Evolutionary conservation across 1,140 invertebrate species (phyloP).

Genomic region (Leptinotarsa lineolata): DNA sequence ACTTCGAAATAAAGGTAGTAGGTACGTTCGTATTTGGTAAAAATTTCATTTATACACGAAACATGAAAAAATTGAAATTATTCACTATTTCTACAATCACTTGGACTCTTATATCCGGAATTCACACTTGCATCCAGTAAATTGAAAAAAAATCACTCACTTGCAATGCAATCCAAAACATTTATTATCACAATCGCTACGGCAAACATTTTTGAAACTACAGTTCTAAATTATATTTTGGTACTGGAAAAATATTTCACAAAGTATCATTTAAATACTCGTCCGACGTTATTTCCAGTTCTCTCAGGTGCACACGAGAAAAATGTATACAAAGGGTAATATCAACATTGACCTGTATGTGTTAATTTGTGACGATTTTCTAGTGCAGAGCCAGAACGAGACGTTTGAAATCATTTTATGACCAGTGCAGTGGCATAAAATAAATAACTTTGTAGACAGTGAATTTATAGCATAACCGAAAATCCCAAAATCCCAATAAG

Average conservation of each 20-base stretch:
- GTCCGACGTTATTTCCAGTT: background rate
- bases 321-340: slow-evolving; percentile 5
- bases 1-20: too few relatives aligned
- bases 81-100: too few relatives aligned
- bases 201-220: background rate
- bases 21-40: too few relatives aligned
- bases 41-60: too few relatives aligned
- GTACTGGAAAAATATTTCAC: background rate
- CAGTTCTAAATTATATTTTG: too few relatives aligned
- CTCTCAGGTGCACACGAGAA: background rate
- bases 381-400: background rate
- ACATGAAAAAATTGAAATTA: too few relatives aligned
- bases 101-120: too few relatives aligned
- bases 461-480: too few relatives aligned
- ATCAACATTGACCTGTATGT: slow-evolving; percentile 14
- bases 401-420: background rate
- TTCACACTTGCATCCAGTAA: too few relatives aligned
- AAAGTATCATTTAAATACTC: background rate
- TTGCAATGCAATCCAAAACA: background rate
- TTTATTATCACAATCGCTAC: background rate
- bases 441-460: too few relatives aligned
- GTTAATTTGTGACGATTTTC: slow-evolving; percentile 8
- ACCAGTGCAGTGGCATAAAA: too few relatives aligned
- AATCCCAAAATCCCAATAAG: too few relatives aligned
- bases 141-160: background rate